phyloP scores from a whole-genome alignment of 2,888 invertebrate species.

The Pemphredon lugubris region DNA sequence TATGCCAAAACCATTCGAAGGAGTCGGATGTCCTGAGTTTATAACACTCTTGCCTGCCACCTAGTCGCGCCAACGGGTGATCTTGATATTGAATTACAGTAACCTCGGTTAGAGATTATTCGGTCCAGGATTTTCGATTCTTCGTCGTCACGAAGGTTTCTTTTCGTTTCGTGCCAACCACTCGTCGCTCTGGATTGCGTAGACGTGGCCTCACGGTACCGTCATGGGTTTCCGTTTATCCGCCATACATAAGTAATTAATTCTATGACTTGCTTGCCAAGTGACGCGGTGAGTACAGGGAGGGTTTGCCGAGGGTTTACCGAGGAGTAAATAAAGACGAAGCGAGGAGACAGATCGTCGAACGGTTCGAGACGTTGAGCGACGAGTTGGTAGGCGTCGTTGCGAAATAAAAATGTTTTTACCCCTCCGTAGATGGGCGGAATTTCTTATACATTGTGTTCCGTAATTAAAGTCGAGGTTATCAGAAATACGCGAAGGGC shows the following conservation, averaged over 20 bases:
- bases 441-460: no score
- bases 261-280: conserved; percentile 36
- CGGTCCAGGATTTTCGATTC: no score
- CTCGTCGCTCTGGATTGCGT: not conserved
- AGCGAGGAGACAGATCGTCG: conserved; percentile 9
- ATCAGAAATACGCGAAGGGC: no score
- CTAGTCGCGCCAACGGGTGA: not conserved
- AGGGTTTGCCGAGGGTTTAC: conserved; percentile 4
- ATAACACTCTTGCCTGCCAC: conserved; percentile 16
- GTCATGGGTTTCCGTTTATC: conserved; percentile 30
- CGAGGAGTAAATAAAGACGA: conserved; percentile 24
- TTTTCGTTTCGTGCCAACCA: not conserved
- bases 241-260: conserved; percentile 35
- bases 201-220: not conserved
- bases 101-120: no score
- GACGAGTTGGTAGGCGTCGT: no score
- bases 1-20: conserved; percentile 45
- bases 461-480: no score
- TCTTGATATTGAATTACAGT: no score
- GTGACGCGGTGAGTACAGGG: conserved; percentile 16
- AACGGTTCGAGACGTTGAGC: conserved; percentile 27
- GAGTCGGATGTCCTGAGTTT: conserved; percentile 24
- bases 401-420: no score
- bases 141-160: no score
- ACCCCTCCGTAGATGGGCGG: no score